Percentiles rank a stretch among this genome's conserved stretches.
Evolutionary conservation across 2,888 invertebrate genomes (phyloP).

Genomic region (Gonocerus acuteangulatus): DNA sequence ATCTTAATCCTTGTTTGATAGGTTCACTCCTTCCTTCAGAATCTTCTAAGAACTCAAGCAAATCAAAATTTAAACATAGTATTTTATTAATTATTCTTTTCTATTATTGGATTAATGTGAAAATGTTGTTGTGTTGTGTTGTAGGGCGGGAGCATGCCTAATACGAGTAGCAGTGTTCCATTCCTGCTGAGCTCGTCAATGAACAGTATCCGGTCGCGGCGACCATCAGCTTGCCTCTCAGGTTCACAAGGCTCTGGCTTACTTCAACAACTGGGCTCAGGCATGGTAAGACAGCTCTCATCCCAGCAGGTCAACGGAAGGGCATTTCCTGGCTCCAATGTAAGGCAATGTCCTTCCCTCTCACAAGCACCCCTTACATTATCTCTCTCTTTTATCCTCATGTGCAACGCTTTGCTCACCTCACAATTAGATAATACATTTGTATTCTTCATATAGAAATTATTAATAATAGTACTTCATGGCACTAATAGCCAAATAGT

Average conservation of each 20-base stretch:
- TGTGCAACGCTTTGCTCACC: too few species aligned
- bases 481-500: too few species aligned
- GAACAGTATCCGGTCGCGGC: conserved; percentile 66
- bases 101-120: too few species aligned
- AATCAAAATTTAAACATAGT: too few species aligned
- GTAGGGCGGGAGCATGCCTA: conserved; percentile 84
- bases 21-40: too few species aligned
- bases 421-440: too few species aligned
- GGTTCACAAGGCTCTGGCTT: conserved; percentile 66
- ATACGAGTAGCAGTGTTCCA: conserved; percentile 80
- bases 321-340: conserved; percentile 49
- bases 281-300: conserved; percentile 84
- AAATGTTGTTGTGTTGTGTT: conserved; percentile 37
- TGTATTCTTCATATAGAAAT: too few species aligned
- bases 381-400: conserved; percentile 4
- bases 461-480: too few species aligned
- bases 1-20: too few species aligned
- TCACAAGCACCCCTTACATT: conserved; percentile 30
- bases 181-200: conserved; percentile 73
- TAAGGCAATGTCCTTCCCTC: conserved; percentile 44
- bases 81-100: too few species aligned
- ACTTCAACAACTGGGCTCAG: conserved; percentile 81
- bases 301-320: conserved; percentile 49
- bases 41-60: too few species aligned
- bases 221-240: conserved; percentile 64